A percentile compares a stretch with the other conserved stretches of the same genome.
These are phyloP conservation scores for Paraplagusia blochii DNA, from an alignment of 2,113 vertebrate species.

Conservation along the genomic window DNA sequence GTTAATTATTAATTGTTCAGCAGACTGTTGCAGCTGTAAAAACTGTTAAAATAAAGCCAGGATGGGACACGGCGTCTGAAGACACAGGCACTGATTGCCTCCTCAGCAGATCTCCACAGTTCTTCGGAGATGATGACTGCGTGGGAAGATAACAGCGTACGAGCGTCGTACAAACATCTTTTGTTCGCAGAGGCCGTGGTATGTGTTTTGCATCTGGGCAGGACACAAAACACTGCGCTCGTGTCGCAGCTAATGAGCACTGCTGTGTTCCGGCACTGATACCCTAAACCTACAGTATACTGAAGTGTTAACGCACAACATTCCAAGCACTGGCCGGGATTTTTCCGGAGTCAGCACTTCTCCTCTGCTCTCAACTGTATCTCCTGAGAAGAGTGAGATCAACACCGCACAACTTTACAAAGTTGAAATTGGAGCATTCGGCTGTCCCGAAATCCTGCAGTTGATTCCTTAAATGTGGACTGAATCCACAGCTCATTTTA, in stretches of 20 bases:
- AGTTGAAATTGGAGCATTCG: constrained; percentile 49
- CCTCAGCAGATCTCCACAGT: constrained; percentile 30
- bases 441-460: constrained; percentile 52
- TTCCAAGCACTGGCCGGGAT: constrained; percentile 20
- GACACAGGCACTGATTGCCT: constrained; percentile 36
- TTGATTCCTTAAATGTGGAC: constrained; percentile 48
- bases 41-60: constrained; percentile 37
- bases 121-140: constrained; percentile 28
- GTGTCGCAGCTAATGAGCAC: neutral
- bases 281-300: neutral
- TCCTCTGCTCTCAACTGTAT: constrained; percentile 47
- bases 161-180: neutral
- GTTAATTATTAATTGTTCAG: constrained; percentile 75
- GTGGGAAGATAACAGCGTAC: constrained; percentile 46
- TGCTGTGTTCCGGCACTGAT: constrained; percentile 2
- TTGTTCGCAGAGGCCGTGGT: constrained; percentile 8
- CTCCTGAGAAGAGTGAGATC: constrained; percentile 45
- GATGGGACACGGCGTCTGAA: constrained; percentile 28
- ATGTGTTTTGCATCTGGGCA: neutral
- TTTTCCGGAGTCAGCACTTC: constrained; percentile 49
- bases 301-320: constrained; percentile 9
- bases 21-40: constrained; percentile 57
- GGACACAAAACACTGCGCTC: constrained; percentile 1
- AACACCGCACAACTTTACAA: constrained; percentile 54
- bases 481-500: constrained; percentile 47